These are phyloP conservation scores for Hassar affinis DNA, from an alignment of 2,113 vertebrate species.

Conservation along the genomic window DNA sequence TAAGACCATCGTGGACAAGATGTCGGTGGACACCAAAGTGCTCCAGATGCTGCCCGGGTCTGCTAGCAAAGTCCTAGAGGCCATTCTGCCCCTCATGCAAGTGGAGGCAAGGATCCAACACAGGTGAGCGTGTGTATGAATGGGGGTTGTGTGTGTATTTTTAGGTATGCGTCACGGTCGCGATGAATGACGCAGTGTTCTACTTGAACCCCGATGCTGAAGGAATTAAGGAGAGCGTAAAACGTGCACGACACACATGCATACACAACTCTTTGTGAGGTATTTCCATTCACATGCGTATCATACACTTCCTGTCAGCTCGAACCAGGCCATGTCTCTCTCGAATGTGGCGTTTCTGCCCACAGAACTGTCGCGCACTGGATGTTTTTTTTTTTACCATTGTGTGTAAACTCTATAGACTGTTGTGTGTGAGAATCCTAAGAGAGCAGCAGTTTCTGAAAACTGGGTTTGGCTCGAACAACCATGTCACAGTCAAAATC, in stretches of 20 bases:
- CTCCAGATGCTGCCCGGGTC: constrained; percentile 97
- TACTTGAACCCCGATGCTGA: not conserved
- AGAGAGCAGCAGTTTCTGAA: not conserved
- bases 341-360: not conserved
- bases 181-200: not conserved
- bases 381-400: not conserved
- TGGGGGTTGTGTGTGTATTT: not conserved
- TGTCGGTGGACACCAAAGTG: constrained; percentile 94
- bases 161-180: not conserved
- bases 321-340: not conserved
- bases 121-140: constrained; percentile 72
- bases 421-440: not conserved
- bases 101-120: constrained; percentile 85
- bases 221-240: not conserved
- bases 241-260: not conserved
- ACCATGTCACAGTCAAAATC: not conserved
- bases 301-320: not conserved
- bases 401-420: not conserved
- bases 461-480: not conserved
- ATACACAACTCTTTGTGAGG: not conserved
- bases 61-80: constrained; percentile 94
- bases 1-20: constrained; percentile 98
- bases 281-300: not conserved
- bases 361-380: not conserved
- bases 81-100: constrained; percentile 91